These are phyloP conservation scores for Misgurnus anguillicaudatus DNA, from an alignment of 2,113 vertebrate species.

Conservation along the genomic window DNA sequence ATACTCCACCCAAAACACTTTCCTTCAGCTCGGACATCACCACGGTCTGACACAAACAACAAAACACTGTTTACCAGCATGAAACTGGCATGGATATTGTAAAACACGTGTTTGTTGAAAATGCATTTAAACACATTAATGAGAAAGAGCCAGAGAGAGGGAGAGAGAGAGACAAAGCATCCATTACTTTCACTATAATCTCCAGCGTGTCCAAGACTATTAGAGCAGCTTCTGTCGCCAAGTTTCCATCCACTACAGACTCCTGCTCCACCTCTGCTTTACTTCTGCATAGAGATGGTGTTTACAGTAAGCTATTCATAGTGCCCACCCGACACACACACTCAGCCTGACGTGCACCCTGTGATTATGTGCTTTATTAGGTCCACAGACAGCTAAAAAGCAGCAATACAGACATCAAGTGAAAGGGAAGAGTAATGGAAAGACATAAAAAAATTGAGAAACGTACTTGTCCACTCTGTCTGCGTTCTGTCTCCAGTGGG, in stretches of 20 bases:
- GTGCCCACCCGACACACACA: constrained; percentile 25
- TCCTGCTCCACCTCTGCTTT: constrained; percentile 89
- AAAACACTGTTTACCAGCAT: neutral
- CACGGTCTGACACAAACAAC: constrained; percentile 79
- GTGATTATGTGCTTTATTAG: constrained; percentile 32
- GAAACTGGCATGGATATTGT: too few relatives aligned
- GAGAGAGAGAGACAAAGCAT: neutral
- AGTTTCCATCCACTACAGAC: constrained; percentile 87
- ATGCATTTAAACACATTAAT: neutral
- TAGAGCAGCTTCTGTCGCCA: constrained; percentile 85
- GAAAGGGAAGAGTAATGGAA: neutral
- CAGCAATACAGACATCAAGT: neutral
- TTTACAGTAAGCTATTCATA: constrained; percentile 32
- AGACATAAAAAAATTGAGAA: neutral
- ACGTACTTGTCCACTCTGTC: constrained; percentile 89
- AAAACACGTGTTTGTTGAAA: neutral
- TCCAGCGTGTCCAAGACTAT: constrained; percentile 87
- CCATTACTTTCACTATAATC: constrained; percentile 85
- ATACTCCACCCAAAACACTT: constrained; percentile 82
- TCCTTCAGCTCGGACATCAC: constrained; percentile 87
- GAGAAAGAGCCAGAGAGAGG: neutral
- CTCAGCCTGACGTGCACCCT: constrained; percentile 10
- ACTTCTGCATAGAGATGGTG: constrained; percentile 68
- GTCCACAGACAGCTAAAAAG: neutral
- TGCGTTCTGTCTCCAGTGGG: constrained; percentile 86